Evolutionary conservation across 2,888 invertebrate genomes (phyloP).

Genomic region (Automeris io): DNA sequence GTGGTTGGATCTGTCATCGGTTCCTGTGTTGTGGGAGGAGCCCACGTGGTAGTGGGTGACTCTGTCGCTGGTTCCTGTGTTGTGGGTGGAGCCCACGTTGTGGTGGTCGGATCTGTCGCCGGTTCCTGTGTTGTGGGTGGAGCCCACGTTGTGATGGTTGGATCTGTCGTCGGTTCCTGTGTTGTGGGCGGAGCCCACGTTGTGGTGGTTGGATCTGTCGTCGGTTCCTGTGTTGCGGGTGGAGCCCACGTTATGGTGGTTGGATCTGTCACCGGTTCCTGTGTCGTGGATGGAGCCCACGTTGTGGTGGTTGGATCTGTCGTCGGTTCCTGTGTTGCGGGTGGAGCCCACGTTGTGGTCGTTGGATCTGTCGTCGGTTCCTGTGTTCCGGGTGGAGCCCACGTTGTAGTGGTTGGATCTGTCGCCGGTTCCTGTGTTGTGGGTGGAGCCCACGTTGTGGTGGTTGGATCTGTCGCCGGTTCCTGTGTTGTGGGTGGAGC

Average conservation of each 20-base stretch:
- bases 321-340: no score
- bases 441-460: conserved; percentile 6
- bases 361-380: no score
- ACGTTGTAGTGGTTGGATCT: no score
- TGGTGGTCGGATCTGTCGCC: neutral
- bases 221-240: neutral
- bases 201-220: no score
- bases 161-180: neutral
- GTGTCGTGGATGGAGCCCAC: neutral
- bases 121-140: conserved; percentile 3
- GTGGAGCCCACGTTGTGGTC: no score
- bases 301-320: neutral
- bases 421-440: neutral
- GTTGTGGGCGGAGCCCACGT: no score
- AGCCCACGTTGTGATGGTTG: conserved; percentile 10
- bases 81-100: neutral
- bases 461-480: conserved; percentile 3
- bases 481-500: neutral
- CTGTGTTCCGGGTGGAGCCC: no score
- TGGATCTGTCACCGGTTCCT: neutral
- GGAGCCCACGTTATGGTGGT: neutral
- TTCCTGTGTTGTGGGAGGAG: neutral
- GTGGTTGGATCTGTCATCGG: no score
- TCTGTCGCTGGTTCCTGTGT: neutral
- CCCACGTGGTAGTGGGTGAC: neutral